phyloP scores from a whole-genome alignment of 1,140 invertebrate genomes.

The Wasmannia auropunctata region DNA sequence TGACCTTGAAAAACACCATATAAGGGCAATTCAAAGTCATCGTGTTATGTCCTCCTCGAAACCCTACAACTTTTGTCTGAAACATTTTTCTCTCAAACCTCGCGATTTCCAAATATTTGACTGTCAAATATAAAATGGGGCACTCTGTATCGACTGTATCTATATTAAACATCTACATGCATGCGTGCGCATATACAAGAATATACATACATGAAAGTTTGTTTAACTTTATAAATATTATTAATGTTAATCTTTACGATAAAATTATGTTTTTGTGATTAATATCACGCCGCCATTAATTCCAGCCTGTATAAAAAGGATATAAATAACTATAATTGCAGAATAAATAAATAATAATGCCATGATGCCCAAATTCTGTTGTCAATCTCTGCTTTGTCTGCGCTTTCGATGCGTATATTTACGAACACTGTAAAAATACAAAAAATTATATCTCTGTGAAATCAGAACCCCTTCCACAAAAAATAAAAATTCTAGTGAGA shows the following conservation, averaged over 20 bases:
- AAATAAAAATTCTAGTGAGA: no score
- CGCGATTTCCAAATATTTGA: no score
- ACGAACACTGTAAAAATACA: conserved; percentile 6
- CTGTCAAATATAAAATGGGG: no score
- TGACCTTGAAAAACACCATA: no score
- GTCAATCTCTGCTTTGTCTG: conserved; percentile 85
- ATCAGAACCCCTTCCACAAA: background rate
- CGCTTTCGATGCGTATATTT: conserved; percentile 77
- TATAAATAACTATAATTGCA: conserved; percentile 85
- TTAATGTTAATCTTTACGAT: background rate
- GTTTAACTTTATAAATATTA: conserved; percentile 12
- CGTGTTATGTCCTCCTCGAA: no score
- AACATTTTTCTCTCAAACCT: no score
- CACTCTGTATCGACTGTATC: no score
- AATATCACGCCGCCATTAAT: conserved; percentile 85
- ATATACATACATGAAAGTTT: background rate
- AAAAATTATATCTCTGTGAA: background rate
- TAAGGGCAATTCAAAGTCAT: no score
- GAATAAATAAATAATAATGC: conserved; percentile 86
- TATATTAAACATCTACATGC: no score
- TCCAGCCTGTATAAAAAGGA: conserved; percentile 86
- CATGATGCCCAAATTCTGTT: conserved; percentile 86
- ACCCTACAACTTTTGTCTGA: no score
- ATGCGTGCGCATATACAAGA: no score
- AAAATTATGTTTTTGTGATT: conserved; percentile 62